These are phyloP conservation scores for Corythornis vintsioides DNA, from an alignment of 2,113 vertebrate genomes.

Conservation along the genomic window DNA sequence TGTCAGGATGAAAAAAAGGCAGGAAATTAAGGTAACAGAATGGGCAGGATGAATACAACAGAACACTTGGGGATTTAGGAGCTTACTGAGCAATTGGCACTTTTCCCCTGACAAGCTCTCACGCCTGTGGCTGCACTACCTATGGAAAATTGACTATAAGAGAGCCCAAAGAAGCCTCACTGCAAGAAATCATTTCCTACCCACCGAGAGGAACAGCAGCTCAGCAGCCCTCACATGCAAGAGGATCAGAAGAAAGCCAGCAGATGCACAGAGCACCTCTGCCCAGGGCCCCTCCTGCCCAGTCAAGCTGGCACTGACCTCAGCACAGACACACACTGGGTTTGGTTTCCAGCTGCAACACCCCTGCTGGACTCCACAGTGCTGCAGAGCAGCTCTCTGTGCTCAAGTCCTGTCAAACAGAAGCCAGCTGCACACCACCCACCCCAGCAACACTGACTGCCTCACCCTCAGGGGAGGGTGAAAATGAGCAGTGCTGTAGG, in stretches of 20 bases:
- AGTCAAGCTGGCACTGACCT: background rate
- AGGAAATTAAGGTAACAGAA: background rate
- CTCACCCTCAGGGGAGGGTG: background rate
- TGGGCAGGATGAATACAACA: too few relatives aligned
- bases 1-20: background rate
- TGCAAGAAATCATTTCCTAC: background rate
- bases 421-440: background rate
- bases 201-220: background rate
- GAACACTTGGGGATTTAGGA: background rate
- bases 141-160: background rate
- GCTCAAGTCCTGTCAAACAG: background rate
- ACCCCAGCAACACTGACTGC: fast-evolving
- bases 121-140: background rate
- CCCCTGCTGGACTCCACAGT: background rate
- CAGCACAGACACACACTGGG: background rate
- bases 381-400: background rate
- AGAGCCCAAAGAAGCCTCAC: background rate
- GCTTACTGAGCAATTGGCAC: background rate
- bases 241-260: background rate
- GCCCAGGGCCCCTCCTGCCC: background rate
- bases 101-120: background rate
- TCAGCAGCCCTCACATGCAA: fast-evolving
- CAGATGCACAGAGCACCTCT: background rate
- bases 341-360: background rate
- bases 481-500: background rate